Percentiles rank a stretch among this genome's conserved stretches.
phyloP scores from a whole-genome alignment of 1,140 invertebrate genomes.

The Leptopilina clavipes region DNA sequence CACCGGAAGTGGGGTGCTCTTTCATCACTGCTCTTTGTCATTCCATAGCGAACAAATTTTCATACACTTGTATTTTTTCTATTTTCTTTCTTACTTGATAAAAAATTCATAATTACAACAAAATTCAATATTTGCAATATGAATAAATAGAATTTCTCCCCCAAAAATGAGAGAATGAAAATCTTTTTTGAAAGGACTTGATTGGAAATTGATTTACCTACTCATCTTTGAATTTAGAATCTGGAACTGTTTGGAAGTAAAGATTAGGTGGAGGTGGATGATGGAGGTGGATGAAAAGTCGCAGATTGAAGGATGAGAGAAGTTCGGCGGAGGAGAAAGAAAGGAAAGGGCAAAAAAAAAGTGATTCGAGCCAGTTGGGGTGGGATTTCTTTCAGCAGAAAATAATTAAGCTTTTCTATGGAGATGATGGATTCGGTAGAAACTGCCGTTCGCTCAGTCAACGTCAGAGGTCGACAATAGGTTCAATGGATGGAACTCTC shows the following conservation, averaged over 20 bases:
- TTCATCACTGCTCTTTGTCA: conserved; percentile 62
- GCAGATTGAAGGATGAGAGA: conserved; percentile 38
- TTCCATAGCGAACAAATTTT: too few relatives aligned
- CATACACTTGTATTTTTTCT: too few relatives aligned
- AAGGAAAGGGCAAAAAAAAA: conserved; percentile 45
- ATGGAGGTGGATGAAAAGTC: conserved; percentile 40
- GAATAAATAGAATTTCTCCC: too few relatives aligned
- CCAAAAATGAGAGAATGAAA: too few relatives aligned
- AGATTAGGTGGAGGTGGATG: conserved; percentile 20
- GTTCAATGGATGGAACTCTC: conserved; percentile 73
- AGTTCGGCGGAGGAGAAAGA: conserved; percentile 30
- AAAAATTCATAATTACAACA: too few relatives aligned
- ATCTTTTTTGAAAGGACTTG: conserved; percentile 33
- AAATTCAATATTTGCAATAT: too few relatives aligned
- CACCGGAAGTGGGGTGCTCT: conserved; percentile 61
- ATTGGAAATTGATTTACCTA: conserved; percentile 8
- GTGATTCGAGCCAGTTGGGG: conserved; percentile 48
- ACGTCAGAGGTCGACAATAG: conserved; percentile 75
- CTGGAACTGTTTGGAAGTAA: not conserved
- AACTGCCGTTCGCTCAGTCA: conserved; percentile 73
- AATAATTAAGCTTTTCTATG: conserved; percentile 76
- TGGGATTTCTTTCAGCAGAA: conserved; percentile 73
- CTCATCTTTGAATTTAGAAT: conserved; percentile 10
- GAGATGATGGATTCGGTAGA: conserved; percentile 73
- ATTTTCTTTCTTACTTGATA: too few relatives aligned